phyloP scores from a whole-genome alignment of 2,888 invertebrate species.

The Cactoblastis cactorum region DNA sequence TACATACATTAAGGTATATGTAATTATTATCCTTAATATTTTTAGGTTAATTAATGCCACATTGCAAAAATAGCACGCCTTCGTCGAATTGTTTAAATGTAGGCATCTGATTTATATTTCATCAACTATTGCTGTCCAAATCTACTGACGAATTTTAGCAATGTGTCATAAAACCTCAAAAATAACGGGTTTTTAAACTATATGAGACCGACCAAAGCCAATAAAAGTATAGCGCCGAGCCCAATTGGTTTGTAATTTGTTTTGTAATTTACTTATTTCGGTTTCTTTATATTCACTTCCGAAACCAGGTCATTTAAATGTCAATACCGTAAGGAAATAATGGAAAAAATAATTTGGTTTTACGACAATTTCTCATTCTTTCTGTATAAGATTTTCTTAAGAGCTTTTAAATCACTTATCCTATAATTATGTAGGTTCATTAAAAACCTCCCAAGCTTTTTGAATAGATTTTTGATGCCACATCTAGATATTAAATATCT shows the following conservation, averaged over 20 bases:
- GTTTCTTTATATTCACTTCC: neutral
- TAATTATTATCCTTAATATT: no score
- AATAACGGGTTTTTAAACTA: no score
- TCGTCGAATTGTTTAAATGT: no score
- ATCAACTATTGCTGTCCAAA: no score
- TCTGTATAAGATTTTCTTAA: neutral
- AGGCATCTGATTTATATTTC: no score
- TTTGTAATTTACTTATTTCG: neutral
- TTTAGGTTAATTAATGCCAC: no score
- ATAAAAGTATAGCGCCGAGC: neutral
- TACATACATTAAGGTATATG: no score
- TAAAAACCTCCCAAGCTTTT: no score
- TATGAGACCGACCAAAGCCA: neutral
- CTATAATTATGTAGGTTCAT: no score
- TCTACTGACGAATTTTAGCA: no score
- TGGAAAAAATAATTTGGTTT: neutral
- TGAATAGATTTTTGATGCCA: neutral
- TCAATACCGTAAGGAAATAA: constrained; percentile 3
- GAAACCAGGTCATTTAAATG: neutral
- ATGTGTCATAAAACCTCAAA: no score
- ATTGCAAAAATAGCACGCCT: no score
- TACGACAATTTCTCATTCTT: neutral
- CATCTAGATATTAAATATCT: neutral
- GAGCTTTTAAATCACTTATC: neutral
- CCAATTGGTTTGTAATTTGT: neutral